Conservation (phyloP, 2,888 invertebrate species). For the Machimus atricapillus region DNA sequence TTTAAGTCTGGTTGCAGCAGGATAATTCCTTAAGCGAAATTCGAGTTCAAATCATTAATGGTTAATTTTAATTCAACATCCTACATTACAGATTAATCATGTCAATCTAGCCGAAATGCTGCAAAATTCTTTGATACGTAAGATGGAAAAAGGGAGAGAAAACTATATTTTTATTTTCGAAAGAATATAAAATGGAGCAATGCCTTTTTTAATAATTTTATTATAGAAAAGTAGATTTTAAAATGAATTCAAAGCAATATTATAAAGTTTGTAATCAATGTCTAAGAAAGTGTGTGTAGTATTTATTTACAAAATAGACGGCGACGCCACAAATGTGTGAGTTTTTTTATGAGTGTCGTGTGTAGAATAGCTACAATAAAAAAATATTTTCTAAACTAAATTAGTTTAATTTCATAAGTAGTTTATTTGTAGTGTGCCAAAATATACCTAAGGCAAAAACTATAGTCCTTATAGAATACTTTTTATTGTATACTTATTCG, state of each 20-base stretch:
- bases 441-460: neutral
- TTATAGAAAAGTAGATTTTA: neutral
- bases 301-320: neutral
- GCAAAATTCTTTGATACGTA: neutral
- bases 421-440: neutral
- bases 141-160: neutral
- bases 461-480: neutral
- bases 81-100: too few relatives aligned
- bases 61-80: too few relatives aligned
- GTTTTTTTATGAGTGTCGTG: neutral
- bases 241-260: neutral
- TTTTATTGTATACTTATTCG: neutral
- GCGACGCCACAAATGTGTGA: neutral
- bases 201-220: neutral
- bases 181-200: neutral
- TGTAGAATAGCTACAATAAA: neutral
- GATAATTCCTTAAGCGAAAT: too few relatives aligned
- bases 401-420: neutral
- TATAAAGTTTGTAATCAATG: neutral
- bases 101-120: neutral
- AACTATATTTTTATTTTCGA: neutral
- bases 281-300: neutral
- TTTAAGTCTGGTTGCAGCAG: too few relatives aligned
- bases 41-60: too few relatives aligned
- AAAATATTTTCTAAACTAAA: neutral